phyloP scores from a whole-genome alignment of 2,888 invertebrate species.

The Cantharis flavilabris region DNA sequence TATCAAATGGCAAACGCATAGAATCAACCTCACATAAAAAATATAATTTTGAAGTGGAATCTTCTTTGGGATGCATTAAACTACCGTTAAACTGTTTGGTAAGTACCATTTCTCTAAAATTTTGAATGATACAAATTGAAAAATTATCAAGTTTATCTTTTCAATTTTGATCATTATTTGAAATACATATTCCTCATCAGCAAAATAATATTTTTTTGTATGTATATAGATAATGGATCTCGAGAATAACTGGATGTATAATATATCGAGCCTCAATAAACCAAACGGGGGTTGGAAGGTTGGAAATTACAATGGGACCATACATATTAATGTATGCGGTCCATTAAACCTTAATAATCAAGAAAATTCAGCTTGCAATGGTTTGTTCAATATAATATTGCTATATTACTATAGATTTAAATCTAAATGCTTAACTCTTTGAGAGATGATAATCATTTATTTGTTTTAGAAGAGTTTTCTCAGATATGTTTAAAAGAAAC shows the following conservation, averaged over 20 bases:
- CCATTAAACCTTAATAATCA: constrained; percentile 18
- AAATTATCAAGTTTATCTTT: too few species aligned
- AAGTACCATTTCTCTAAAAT: not conserved
- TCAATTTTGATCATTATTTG: too few species aligned
- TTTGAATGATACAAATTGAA: not conserved
- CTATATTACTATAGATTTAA: not conserved
- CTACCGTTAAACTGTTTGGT: constrained; percentile 29
- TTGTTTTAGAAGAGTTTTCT: constrained; percentile 35
- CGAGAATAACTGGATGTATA: constrained; percentile 28
- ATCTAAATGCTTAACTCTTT: not conserved
- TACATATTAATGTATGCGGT: constrained; percentile 39
- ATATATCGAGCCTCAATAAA: constrained; percentile 22
- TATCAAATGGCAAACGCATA: constrained; percentile 30
- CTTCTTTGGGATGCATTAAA: constrained; percentile 40
- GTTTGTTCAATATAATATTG: not conserved
- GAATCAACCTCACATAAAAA: constrained; percentile 23
- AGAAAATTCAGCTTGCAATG: constrained; percentile 30
- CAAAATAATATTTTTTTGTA: not conserved
- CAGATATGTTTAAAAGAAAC: constrained; percentile 34
- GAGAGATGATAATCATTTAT: not conserved
- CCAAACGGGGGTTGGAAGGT: constrained; percentile 21
- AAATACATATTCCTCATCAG: too few species aligned
- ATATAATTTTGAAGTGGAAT: constrained; percentile 38
- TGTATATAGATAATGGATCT: not conserved
- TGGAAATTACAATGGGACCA: constrained; percentile 21